Evolutionary conservation across 2,888 invertebrate species (phyloP), one percentile per base, ranked within the genome.

Genomic region (Archips crataeganus): DNA sequence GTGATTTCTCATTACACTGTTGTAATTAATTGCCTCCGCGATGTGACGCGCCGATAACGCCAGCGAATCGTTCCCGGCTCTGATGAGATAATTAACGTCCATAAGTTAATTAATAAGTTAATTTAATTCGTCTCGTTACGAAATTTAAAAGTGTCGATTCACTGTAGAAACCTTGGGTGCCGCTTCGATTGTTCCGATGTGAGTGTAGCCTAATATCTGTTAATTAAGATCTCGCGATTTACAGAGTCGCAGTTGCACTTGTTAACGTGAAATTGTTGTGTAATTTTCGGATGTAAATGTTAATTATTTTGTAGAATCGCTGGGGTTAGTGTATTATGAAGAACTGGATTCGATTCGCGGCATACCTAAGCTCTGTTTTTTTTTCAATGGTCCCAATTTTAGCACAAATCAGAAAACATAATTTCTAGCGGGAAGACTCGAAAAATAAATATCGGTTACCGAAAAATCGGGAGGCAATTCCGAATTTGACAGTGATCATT

Each of bases 81-180:
- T 91, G 92, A 93, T 90, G 91, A 91, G 91, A 90, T 92, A 93
- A 93, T 94, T 93, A 93, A 90, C 89, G 85, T 87, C 86, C 84
- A 87, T 90, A 92, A 90, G 92, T 92, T 93, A 92, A 93, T 93
- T 93, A 60, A 87, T 90, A 91, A 90, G 92, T 92, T 93, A 92
- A 93, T 93, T 93, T 60, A 90, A 87, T 89, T 88, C 87, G 85
- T 80, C 88, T 88, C 88, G 86, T 89, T 88, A 87, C 57, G 82
- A 84, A 86, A 86, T 86, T 86, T 82, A 86, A 89, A 89, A 87
- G 86, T 83, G 84, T 87, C 87, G 86, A 88, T 85, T 87, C 85
- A 84, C 82, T 81, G 80, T 77, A 76, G 78, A 78, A 77, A 60
- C 60, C 64, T 51, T 51, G 57, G 57, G 36, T 11, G 10, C 32